These are phyloP conservation scores for Sceloporus undulatus DNA, from an alignment of 2,113 vertebrate species.

Conservation along the genomic window DNA sequence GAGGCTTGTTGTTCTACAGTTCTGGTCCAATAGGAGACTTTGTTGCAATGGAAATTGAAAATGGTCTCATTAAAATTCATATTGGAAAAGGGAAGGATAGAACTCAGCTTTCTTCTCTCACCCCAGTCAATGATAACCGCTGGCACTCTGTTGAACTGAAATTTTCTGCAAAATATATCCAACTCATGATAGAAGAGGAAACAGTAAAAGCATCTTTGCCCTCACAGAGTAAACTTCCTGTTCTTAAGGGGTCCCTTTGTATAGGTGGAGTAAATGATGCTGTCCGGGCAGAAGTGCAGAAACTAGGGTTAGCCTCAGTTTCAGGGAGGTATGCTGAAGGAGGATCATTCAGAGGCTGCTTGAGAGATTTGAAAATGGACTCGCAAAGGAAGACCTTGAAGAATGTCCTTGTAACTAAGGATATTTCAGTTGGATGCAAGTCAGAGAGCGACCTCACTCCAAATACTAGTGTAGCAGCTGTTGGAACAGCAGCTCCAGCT, in stretches of 20 bases:
- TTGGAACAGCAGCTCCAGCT: conserved; percentile 58
- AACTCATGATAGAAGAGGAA: conserved; percentile 84
- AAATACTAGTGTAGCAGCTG: conserved; percentile 43
- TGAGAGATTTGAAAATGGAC: conserved; percentile 84
- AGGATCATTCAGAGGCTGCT: conserved; percentile 91
- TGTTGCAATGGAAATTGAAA: conserved; percentile 87
- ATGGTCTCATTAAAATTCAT: conserved; percentile 81
- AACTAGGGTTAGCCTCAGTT: conserved; percentile 79
- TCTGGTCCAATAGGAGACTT: conserved; percentile 84
- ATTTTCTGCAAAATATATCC: conserved; percentile 80
- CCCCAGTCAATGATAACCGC: conserved; percentile 80
- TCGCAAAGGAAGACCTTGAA: conserved; percentile 81
- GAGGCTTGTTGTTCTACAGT: conserved; percentile 87
- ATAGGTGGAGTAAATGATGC: conserved; percentile 85
- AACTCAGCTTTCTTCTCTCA: conserved; percentile 79
- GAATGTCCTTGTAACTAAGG: conserved; percentile 85
- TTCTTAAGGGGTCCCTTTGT: conserved; percentile 83
- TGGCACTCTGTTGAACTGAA: conserved; percentile 86
- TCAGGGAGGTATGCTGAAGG: conserved; percentile 83
- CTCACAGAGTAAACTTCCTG: conserved; percentile 70
- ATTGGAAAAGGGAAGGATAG: conserved; percentile 77
- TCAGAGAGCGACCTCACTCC: conserved; percentile 65
- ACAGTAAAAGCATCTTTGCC: conserved; percentile 77
- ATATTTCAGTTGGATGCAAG: conserved; percentile 90
- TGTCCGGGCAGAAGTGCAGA: conserved; percentile 78